These are phyloP conservation scores for Sarcophaga bullata DNA, from an alignment of 1,140 invertebrate genomes.

Conservation along the genomic window DNA sequence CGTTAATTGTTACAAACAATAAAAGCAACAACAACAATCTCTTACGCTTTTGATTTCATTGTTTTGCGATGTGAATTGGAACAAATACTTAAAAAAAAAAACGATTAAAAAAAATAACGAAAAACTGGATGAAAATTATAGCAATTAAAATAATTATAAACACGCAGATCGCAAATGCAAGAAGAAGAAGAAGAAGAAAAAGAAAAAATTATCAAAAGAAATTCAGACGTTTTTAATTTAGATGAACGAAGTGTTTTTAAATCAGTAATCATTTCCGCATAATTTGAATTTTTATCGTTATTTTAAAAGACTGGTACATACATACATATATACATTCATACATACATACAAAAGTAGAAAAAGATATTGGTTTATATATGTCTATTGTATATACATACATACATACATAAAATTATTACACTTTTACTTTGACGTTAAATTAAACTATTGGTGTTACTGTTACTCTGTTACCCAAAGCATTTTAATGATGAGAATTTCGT, in stretches of 20 bases:
- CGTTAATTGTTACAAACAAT: constrained; percentile 38
- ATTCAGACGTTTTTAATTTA: neutral
- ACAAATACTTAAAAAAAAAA: neutral
- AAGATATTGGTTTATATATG: no score
- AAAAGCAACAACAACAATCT: constrained; percentile 27
- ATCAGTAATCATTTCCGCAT: constrained; percentile 19
- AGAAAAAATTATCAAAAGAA: neutral
- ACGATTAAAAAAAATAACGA: neutral
- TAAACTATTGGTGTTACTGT: neutral
- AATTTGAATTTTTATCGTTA: constrained; percentile 17
- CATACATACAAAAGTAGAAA: no score
- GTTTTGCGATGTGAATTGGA: constrained; percentile 33
- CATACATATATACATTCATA: no score
- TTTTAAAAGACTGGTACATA: neutral
- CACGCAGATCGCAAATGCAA: constrained; percentile 6
- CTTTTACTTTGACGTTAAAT: neutral
- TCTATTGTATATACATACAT: neutral
- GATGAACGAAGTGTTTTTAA: neutral
- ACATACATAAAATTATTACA: neutral
- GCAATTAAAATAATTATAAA: constrained; percentile 39
- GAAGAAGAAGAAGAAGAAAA: no score
- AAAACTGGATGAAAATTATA: constrained; percentile 12
- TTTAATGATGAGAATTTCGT: neutral
- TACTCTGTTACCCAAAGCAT: neutral
- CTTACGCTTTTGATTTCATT: constrained; percentile 7